Percentiles rank a stretch among this genome's conserved stretches.
Evolutionary conservation across 2,113 vertebrate species (phyloP).

Genomic region (Otis tarda): DNA sequence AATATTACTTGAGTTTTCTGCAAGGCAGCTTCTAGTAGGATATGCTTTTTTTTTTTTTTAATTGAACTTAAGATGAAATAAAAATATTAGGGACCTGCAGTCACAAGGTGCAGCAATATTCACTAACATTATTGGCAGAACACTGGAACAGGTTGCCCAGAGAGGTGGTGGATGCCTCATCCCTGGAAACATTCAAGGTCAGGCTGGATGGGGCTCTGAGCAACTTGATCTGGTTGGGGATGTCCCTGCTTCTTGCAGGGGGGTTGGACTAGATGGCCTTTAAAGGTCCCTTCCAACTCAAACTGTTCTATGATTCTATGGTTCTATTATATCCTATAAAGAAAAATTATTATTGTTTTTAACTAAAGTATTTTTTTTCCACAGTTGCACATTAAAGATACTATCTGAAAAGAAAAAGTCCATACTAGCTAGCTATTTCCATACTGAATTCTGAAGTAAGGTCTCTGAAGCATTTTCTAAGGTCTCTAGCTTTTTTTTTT

Average conservation of each 20-base stretch:
- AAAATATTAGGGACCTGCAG: background rate
- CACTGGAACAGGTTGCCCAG: too few species aligned
- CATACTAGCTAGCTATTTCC: background rate
- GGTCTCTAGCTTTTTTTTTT: background rate
- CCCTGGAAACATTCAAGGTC: too few species aligned
- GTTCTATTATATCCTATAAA: background rate
- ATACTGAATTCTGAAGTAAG: background rate
- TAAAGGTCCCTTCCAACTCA: too few species aligned
- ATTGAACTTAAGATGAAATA: background rate
- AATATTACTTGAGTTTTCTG: background rate
- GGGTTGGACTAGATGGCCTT: too few species aligned
- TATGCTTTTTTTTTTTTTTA: background rate
- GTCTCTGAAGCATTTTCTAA: background rate
- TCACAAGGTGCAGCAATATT: background rate
- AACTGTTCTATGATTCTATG: too few species aligned
- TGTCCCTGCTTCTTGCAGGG: too few species aligned
- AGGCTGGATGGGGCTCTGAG: too few species aligned
- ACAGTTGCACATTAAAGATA: background rate
- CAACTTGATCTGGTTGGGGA: too few species aligned
- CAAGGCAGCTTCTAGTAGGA: background rate
- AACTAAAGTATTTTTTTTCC: background rate
- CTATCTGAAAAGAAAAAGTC: background rate
- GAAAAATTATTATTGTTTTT: background rate
- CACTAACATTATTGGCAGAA: background rate
- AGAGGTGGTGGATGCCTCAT: too few species aligned